phyloP scores from a whole-genome alignment of 2,888 invertebrate species.

The Tenodera sinensis region DNA sequence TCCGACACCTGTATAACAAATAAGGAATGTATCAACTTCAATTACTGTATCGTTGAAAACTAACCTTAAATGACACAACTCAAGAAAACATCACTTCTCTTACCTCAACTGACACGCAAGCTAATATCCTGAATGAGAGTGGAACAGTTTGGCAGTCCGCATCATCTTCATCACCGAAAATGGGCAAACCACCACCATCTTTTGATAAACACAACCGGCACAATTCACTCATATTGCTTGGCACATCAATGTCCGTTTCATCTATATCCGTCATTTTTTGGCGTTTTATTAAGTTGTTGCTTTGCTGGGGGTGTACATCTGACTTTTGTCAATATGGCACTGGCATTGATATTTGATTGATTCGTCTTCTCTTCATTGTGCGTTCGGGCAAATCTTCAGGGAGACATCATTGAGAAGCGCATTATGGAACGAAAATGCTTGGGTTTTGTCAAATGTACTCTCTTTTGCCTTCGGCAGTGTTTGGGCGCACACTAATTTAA shows the following conservation, averaged over 20 bases:
- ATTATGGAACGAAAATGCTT: neutral
- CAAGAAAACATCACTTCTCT: constrained; percentile 38
- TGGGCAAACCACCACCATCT: constrained; percentile 58
- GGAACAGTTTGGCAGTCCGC: constrained; percentile 46
- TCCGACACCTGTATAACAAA: constrained; percentile 56
- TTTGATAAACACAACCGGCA: constrained; percentile 62
- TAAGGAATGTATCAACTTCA: neutral
- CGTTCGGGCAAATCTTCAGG: neutral
- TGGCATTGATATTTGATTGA: neutral
- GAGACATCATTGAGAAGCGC: neutral
- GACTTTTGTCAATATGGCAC: neutral
- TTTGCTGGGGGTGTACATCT: neutral
- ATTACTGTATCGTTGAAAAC: neutral
- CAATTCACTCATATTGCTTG: constrained; percentile 39
- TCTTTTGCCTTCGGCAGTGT: neutral
- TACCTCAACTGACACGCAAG: constrained; percentile 65
- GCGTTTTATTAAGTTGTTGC: neutral
- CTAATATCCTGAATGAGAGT: constrained; percentile 61
- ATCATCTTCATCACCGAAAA: constrained; percentile 51
- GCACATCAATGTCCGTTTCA: neutral
- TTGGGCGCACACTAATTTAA: neutral
- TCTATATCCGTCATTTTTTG: neutral
- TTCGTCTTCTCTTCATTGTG: neutral
- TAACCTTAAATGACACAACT: neutral
- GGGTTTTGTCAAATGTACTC: neutral